phyloP scores from a whole-genome alignment of 92 coral and sea anemone species.

The Umimayanthus chanpuru region DNA sequence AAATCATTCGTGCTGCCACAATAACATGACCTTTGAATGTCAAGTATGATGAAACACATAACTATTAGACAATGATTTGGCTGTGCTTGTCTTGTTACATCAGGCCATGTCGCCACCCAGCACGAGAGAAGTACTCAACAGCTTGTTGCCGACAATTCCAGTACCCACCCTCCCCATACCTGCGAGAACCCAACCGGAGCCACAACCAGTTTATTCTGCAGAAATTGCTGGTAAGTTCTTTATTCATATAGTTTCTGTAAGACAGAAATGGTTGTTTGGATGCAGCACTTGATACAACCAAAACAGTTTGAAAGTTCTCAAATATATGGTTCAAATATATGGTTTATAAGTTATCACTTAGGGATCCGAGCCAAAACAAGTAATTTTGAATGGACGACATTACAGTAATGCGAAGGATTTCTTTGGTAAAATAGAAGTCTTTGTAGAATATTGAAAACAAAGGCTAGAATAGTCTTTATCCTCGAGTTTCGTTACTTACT shows the following conservation, averaged over 20 bases:
- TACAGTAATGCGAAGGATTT: too few species aligned
- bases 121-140: slow-evolving; percentile 76
- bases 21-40: too few species aligned
- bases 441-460: too few species aligned
- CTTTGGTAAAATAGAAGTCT: too few species aligned
- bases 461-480: too few species aligned
- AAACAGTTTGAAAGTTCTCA: not conserved
- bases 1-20: too few species aligned
- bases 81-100: not conserved
- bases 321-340: too few species aligned
- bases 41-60: too few species aligned
- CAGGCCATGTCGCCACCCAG: slow-evolving; percentile 56
- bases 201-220: slow-evolving; percentile 37
- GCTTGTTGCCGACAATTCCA: slow-evolving; percentile 66
- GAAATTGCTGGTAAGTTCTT: slow-evolving; percentile 27
- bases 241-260: not conserved
- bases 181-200: slow-evolving; percentile 30
- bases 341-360: too few species aligned
- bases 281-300: not conserved
- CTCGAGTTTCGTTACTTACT: too few species aligned
- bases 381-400: too few species aligned
- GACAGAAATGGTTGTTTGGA: not conserved
- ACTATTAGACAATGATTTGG: not conserved
- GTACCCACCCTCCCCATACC: slow-evolving; percentile 27
- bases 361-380: too few species aligned